Conservation (phyloP, 2,888 invertebrate species). For the Monoplex corrugatus region DNA sequence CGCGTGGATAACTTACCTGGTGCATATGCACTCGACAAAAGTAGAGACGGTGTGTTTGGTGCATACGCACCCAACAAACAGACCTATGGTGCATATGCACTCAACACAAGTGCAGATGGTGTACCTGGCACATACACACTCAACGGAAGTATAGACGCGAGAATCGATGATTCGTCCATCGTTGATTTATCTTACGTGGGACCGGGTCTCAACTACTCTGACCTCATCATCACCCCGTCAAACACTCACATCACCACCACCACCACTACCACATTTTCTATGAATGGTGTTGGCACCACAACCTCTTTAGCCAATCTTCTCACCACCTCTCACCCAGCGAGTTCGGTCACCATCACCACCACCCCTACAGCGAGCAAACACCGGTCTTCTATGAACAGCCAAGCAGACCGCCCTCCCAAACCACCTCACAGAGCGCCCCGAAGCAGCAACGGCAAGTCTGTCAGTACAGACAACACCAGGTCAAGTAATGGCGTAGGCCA, state of each 20-base stretch:
- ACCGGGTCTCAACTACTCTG: slow-evolving; percentile 59
- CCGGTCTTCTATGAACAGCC: background rate
- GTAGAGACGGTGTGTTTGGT: slow-evolving; percentile 52
- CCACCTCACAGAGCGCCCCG: background rate
- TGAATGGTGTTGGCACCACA: too few relatives aligned
- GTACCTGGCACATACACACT: background rate
- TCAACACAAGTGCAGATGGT: too few relatives aligned
- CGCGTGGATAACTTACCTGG: too few relatives aligned
- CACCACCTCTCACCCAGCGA: slow-evolving; percentile 19
- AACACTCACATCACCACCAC: too few relatives aligned
- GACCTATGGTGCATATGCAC: background rate
- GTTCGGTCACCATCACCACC: slow-evolving; percentile 3
- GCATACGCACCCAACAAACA: background rate
- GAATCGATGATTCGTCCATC: slow-evolving; percentile 33
- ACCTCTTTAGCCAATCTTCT: slow-evolving; percentile 43
- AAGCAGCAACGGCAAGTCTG: background rate
- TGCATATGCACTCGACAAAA: slow-evolving; percentile 21
- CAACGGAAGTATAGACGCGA: background rate
- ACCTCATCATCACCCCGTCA: slow-evolving; percentile 47
- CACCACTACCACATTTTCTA: too few relatives aligned
- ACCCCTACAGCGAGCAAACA: background rate
- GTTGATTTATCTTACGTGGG: slow-evolving; percentile 50
- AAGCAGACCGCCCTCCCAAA: background rate
- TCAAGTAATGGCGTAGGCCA: background rate
- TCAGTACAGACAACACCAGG: background rate